A percentile compares a stretch with the other conserved stretches of the same genome.
Conservation (phyloP, 1,140 invertebrate genomes). For the Amphibalanus amphitrite region DNA sequence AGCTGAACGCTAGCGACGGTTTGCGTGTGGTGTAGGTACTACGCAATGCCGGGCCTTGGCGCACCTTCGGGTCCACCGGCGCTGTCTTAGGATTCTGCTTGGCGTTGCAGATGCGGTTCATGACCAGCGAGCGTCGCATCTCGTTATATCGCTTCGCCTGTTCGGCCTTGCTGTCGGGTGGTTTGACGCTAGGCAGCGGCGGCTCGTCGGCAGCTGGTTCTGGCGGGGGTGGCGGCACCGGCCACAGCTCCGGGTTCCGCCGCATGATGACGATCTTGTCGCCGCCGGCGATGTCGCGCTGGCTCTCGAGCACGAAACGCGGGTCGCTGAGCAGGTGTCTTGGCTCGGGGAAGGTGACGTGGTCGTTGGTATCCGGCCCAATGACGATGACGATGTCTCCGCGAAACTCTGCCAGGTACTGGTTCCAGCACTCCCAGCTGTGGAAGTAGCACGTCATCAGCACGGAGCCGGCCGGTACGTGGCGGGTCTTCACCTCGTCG, state of each 20-base stretch:
- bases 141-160: background rate
- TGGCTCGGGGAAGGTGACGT: background rate
- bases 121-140: background rate
- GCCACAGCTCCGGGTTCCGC: background rate
- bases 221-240: background rate
- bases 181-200: background rate
- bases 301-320: background rate
- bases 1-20: background rate
- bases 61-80: background rate
- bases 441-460: conserved; percentile 5
- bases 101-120: background rate
- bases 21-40: background rate
- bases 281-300: background rate
- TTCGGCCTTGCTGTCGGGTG: background rate
- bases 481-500: background rate
- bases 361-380: background rate
- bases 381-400: conserved; percentile 2
- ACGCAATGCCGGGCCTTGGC: background rate
- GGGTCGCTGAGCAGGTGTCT: background rate
- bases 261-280: background rate
- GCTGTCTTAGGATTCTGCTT: background rate
- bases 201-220: background rate
- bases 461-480: background rate
- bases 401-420: background rate
- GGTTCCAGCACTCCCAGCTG: background rate